Conservation (phyloP, 2,888 invertebrate species). For the Pilophorus perplexus region DNA sequence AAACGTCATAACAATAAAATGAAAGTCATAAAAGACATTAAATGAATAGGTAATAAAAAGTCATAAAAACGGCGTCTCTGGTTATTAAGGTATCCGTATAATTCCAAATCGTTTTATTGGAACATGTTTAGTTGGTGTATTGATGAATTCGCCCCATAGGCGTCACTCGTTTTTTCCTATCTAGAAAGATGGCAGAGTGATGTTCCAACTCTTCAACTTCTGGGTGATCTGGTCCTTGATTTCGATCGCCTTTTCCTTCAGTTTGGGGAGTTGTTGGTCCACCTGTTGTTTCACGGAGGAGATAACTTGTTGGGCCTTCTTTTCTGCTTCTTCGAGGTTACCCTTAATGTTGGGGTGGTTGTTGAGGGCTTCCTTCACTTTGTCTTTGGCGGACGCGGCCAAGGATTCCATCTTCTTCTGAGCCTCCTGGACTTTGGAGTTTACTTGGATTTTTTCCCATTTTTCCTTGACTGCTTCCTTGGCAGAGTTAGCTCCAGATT, state of each 20-base stretch:
- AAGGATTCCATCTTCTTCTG: not conserved
- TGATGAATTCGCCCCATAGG: too few species aligned
- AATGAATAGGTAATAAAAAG: too few species aligned
- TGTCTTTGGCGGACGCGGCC: not conserved
- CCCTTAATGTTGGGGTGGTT: not conserved
- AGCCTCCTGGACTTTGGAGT: not conserved
- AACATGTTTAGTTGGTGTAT: too few species aligned
- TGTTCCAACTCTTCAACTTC: not conserved
- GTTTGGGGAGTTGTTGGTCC: not conserved
- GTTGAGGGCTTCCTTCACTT: not conserved
- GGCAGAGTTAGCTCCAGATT: too few species aligned
- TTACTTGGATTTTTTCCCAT: not conserved
- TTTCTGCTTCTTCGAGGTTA: not conserved
- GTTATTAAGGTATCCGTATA: too few species aligned
- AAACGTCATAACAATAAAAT: too few species aligned
- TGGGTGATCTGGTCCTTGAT: not conserved
- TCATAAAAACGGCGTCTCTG: too few species aligned
- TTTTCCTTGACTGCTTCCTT: too few species aligned
- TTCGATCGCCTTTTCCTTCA: slow-evolving; percentile 14
- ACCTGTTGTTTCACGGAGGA: not conserved
- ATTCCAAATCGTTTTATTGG: too few species aligned
- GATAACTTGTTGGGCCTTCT: not conserved
- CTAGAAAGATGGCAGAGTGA: too few species aligned
- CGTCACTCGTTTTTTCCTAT: too few species aligned
- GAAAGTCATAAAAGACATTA: too few species aligned